Evolutionary conservation across 2,797 vertebrate species (phyloP), one percentile per base, ranked within the genome.

Genomic region (Scolopax rusticola): DNA sequence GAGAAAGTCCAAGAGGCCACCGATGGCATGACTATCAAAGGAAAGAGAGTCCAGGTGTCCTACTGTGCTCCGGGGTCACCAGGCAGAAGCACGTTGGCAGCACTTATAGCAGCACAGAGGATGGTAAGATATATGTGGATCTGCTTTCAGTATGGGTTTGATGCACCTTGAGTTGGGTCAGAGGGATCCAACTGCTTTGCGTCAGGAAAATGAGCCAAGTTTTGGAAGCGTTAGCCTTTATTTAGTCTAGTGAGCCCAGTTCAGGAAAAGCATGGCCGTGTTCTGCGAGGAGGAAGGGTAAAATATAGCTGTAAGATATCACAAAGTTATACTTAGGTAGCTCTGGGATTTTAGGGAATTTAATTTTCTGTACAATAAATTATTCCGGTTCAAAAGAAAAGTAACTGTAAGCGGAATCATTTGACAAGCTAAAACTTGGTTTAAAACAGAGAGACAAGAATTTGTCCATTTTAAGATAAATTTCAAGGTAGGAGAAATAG

Each of bases 31-130:
- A 91, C 93, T 84, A 82, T 99, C 96, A 96, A 97, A 48, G 99
- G 99, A 38, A 99, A 97, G 97, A 98, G 98, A 96, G 95, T 99
- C 36, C 99, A 98, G 7, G 98, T 99, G 78, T 99, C 99, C 4
- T 99, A 99, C 97, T 99, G 99, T 77, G 99, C 99, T 81, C 99
- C 99, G 0, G 99, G 99, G 74, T 99, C 99, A 1, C 98, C 99
- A 2, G 99, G 99, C n/a, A 98, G 99, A 94, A 99, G 99, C 97
- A 99, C 99, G 0, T 95, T 99, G 90, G 99, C 99, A 28, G 99
- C 99, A 1, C 98, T 99, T 61, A 99, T 99, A 57, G 99, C 99
- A 8, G 99, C 99, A 5, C 99, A 99, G 68, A 98, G 98, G 45
- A 99, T 99, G 99, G 99, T 99, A 97, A 99, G 99, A 97, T 5